Base-by-base conservation (phyloP, 2,797 vertebrate species). In the Ibycter americanus region DNA sequence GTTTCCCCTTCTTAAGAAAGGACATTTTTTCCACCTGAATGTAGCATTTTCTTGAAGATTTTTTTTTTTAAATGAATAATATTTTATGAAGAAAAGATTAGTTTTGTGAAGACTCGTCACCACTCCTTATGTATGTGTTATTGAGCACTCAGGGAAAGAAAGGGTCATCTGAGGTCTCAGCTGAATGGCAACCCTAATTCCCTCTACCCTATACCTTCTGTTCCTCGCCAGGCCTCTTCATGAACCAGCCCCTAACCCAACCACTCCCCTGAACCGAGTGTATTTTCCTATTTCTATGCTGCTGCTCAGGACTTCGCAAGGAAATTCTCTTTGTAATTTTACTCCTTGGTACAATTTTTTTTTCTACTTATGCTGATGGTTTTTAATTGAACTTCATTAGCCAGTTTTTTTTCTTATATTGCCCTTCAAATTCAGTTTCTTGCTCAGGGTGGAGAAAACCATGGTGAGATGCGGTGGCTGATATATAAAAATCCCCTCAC, bases 341-440 rank as follows among this genome's bases (percentile, higher is more conserved):
- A 38, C 15, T 72, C 25, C 52, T 55, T 1, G 1, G 19, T 58
- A 47, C 11, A 23, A 1, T 26, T 82, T 59, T 56, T 59, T 56
- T 32, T 52, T 84, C 38, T 70, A 2, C 38, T 82, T 52, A 26
- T 11, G 18, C 34, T 83, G 54, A 40, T 31, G 15, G 4, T 26
- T 65, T 84, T 72, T 62, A 36, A 80, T 8, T 63, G 26, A 84
- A 61, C 36, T 86, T 91, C 14, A 40, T 68, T 52, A 86, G 22
- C 31, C 36, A 59, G 4, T 9, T 1, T 74, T 31, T 29, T 90
- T 82, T 87, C 44, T 87, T 63, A 32, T 36, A 31, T 13, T 70
- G n/a, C 8, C 25, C 19, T 68, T 84, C 76, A 61, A 38, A 90
- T 72, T 65, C 25, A 74, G 20, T 89, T 83, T 93, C 44, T 87